Evolutionary conservation across 2,113 vertebrate genomes (phyloP).

Genomic region (Corythaeola cristata): DNA sequence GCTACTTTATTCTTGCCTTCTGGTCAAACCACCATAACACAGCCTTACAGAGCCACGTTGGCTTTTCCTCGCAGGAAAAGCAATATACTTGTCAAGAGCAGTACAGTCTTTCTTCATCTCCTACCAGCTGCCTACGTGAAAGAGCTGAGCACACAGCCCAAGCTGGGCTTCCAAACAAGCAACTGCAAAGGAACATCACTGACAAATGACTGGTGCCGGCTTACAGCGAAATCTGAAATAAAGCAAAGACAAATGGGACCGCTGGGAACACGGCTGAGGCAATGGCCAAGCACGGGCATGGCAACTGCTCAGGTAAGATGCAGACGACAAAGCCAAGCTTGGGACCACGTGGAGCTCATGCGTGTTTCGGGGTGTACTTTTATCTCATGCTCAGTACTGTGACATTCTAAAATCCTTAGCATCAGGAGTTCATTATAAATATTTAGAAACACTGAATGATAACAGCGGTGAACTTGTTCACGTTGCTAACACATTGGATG

Average conservation of each 20-base stretch:
- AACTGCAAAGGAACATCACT: slow-evolving; percentile 5
- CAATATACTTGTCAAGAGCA: background rate
- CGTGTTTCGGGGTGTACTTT: slow-evolving; percentile 11
- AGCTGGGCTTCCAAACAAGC: background rate
- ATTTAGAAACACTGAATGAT: slow-evolving; percentile 66
- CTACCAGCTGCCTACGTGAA: background rate
- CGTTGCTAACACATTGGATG: slow-evolving; percentile 61
- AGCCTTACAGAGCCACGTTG: background rate
- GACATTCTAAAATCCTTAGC: slow-evolving; percentile 64
- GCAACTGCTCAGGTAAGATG: background rate
- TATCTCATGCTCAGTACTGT: slow-evolving; percentile 62
- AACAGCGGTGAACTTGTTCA: slow-evolving; percentile 52
- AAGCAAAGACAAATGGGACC: background rate
- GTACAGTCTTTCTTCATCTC: background rate
- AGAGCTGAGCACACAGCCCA: slow-evolving; percentile 14
- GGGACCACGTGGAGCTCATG: slow-evolving; percentile 47
- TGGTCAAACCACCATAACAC: background rate
- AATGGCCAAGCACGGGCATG: background rate
- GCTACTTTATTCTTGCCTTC: slow-evolving; percentile 28
- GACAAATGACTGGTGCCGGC: background rate
- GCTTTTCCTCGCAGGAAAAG: background rate
- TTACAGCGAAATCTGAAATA: background rate
- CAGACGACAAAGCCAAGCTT: slow-evolving; percentile 56
- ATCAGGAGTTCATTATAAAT: slow-evolving; percentile 60
- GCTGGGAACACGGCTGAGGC: background rate